A percentile compares a stretch with the other conserved stretches of the same genome.
phyloP scores from a whole-genome alignment of 2,113 vertebrate species.

The Bubalus kerabau region DNA sequence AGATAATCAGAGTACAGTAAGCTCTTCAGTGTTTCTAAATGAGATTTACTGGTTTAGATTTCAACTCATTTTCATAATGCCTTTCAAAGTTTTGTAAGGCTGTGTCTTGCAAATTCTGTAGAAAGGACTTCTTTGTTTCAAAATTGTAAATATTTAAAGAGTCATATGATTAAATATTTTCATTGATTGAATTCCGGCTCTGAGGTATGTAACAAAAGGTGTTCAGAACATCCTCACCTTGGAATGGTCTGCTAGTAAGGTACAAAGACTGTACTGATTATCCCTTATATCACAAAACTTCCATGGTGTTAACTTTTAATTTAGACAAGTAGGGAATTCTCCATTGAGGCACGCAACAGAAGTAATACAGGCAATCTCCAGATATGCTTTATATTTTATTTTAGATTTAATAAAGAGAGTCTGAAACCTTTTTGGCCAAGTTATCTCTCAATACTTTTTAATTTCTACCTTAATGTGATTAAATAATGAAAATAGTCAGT shows the following conservation, averaged over 20 bases:
- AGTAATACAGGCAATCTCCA: background rate
- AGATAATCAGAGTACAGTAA: constrained; percentile 11
- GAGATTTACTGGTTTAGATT: background rate
- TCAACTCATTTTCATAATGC: constrained; percentile 22
- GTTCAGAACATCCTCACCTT: background rate
- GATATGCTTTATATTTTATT: background rate
- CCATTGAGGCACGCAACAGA: background rate
- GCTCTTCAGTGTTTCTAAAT: background rate
- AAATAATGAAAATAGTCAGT: background rate
- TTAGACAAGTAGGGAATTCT: background rate
- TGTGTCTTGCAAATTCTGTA: background rate
- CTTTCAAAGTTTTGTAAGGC: background rate
- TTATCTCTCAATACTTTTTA: background rate
- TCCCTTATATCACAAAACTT: background rate
- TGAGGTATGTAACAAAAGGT: background rate
- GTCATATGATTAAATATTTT: background rate
- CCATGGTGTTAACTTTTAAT: background rate
- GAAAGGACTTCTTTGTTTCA: background rate
- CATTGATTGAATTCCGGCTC: background rate
- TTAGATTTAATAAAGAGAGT: background rate
- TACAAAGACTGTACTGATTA: background rate
- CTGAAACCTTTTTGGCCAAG: background rate
- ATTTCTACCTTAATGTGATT: background rate
- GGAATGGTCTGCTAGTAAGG: background rate
- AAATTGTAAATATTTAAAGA: background rate